Conservation (phyloP, 1,140 invertebrate genomes). For the Anoplophora glabripennis region DNA sequence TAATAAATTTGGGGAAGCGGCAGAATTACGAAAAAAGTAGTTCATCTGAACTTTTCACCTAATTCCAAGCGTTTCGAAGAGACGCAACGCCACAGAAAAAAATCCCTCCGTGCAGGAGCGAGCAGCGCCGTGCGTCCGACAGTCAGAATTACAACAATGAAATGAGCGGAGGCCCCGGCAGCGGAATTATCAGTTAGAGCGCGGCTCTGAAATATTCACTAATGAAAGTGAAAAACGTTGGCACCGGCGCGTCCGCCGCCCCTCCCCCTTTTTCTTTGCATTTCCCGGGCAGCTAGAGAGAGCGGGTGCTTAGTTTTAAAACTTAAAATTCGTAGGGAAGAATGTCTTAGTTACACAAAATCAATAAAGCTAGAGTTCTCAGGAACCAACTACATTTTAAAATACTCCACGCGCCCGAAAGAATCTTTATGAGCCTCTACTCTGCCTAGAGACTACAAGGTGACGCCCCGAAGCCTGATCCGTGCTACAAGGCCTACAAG, state of each 20-base stretch:
- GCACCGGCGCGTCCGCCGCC: conserved; percentile 24
- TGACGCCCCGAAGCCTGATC: too few species aligned
- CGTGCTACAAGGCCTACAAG: too few species aligned
- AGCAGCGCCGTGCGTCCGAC: not conserved
- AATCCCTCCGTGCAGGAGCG: not conserved
- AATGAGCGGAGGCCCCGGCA: not conserved
- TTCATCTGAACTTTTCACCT: too few species aligned
- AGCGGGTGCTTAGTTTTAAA: conserved; percentile 50
- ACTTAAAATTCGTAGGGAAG: conserved; percentile 51
- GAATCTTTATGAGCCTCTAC: conserved; percentile 37
- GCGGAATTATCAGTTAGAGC: conserved; percentile 14
- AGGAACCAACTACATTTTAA: conserved; percentile 43
- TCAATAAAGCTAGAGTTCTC: conserved; percentile 46
- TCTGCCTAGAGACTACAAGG: not conserved
- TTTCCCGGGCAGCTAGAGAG: conserved; percentile 44
- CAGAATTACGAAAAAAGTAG: too few species aligned
- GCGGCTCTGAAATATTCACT: conserved; percentile 28
- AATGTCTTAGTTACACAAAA: conserved; percentile 51
- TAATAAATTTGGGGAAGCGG: too few species aligned
- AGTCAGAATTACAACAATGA: conserved; percentile 1
- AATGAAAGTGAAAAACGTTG: conserved; percentile 45
- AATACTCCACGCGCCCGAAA: conserved; percentile 36
- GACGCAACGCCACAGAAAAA: too few species aligned
- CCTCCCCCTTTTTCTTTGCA: conserved; percentile 43
- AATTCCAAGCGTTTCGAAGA: too few species aligned